Evolutionary conservation across 2,888 invertebrate genomes (phyloP).

Genomic region (Camponotus fellah): DNA sequence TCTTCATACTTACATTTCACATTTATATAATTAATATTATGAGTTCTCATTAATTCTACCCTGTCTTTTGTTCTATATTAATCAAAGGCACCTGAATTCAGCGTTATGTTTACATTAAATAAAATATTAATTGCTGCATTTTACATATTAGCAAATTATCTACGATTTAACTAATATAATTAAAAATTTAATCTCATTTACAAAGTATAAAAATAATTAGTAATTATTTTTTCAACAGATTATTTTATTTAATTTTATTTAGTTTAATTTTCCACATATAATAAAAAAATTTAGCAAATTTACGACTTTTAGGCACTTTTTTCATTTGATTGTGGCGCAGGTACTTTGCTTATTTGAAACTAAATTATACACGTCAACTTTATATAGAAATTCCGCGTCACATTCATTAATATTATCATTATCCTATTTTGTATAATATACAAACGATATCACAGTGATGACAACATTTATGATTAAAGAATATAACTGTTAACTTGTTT

Average conservation of each 20-base stretch:
- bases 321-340: constrained; percentile 27
- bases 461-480: constrained; percentile 68
- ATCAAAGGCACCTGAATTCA: constrained; percentile 71
- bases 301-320: constrained; percentile 36
- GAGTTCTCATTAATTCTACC: constrained; percentile 57
- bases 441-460: constrained; percentile 73
- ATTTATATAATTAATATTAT: constrained; percentile 57
- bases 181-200: constrained; percentile 19
- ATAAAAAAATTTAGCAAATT: constrained; percentile 3
- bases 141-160: constrained; percentile 24
- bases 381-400: constrained; percentile 21
- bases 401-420: constrained; percentile 32
- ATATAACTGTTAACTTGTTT: constrained; percentile 39
- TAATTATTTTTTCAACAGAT: constrained; percentile 13
- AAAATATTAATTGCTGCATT: constrained; percentile 14
- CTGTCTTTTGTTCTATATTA: constrained; percentile 63
- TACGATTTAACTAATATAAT: constrained; percentile 12
- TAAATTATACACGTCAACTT: constrained; percentile 5
- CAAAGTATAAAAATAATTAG: constrained; percentile 27
- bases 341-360: constrained; percentile 37
- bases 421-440: constrained; percentile 54
- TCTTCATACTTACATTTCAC: constrained; percentile 73
- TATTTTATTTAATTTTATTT: not conserved
- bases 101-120: constrained; percentile 32
- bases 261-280: not conserved